Conservation (phyloP, 2,797 vertebrate species). For the Spea hammondii region DNA sequence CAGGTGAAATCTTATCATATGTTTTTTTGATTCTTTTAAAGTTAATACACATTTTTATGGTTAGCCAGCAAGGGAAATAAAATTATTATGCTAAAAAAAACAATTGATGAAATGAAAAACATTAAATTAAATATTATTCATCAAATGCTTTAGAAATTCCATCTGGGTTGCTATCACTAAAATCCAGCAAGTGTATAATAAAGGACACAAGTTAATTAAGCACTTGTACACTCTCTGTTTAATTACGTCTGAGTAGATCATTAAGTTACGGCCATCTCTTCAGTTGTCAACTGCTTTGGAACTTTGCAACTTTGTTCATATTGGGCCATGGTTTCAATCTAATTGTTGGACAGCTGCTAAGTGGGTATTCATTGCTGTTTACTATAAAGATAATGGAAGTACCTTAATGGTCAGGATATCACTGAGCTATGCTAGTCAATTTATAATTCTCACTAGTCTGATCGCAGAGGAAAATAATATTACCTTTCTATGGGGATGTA, state of each 20-base stretch:
- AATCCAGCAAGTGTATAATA: slow-evolving; percentile 64
- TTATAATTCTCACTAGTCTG: slow-evolving; percentile 33
- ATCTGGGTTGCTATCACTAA: slow-evolving; percentile 68
- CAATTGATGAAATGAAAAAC: slow-evolving; percentile 52
- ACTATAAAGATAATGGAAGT: slow-evolving; percentile 25
- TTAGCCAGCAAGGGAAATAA: slow-evolving; percentile 50
- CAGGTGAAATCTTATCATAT: slow-evolving; percentile 9
- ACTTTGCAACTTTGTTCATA: slow-evolving; percentile 41
- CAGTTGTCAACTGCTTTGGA: slow-evolving; percentile 48
- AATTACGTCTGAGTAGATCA: slow-evolving; percentile 48
- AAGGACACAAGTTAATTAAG: slow-evolving; percentile 53
- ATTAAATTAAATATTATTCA: slow-evolving; percentile 64
- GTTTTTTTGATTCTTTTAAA: slow-evolving; percentile 25
- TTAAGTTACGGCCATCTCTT: slow-evolving; percentile 33
- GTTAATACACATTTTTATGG: slow-evolving; percentile 28
- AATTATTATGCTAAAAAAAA: slow-evolving; percentile 48
- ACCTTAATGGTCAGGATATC: slow-evolving; percentile 26
- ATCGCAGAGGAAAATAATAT: slow-evolving; percentile 36
- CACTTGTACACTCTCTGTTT: slow-evolving; percentile 47
- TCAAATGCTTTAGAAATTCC: slow-evolving; percentile 65
- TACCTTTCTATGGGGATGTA: slow-evolving; percentile 32
- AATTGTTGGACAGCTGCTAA: slow-evolving; percentile 44
- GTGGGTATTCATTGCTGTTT: slow-evolving; percentile 32
- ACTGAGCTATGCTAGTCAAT: slow-evolving; percentile 24
- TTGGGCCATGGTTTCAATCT: slow-evolving; percentile 34